Evolutionary conservation across 2,888 invertebrate species (phyloP).

Genomic region (Mesopsocus fuscifrons): DNA sequence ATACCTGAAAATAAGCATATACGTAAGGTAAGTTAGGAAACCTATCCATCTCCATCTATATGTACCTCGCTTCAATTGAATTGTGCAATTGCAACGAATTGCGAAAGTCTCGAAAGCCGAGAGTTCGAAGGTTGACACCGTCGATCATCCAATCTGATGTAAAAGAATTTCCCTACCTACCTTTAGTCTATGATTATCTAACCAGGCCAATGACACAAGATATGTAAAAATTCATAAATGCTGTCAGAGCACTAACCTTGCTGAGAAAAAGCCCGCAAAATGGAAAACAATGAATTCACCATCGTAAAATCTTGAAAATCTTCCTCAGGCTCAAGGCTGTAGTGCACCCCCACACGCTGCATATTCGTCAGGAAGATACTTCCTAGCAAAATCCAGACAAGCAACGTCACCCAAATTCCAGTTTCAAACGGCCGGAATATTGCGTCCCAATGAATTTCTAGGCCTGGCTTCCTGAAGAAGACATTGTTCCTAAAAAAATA

Average conservation of each 20-base stretch:
- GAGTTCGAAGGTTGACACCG: too few species aligned
- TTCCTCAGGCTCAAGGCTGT: not conserved
- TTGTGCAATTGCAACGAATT: too few species aligned
- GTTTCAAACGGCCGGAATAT: not conserved
- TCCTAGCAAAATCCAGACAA: not conserved
- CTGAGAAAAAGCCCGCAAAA: not conserved
- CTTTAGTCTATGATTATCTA: too few species aligned
- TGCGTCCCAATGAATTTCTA: not conserved
- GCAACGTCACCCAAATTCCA: not conserved
- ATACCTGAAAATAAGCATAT: not conserved
- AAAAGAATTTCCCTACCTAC: too few species aligned
- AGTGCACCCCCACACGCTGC: not conserved
- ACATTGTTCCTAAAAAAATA: not conserved
- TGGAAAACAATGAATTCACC: not conserved
- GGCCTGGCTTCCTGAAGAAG: not conserved
- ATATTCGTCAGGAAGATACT: not conserved
- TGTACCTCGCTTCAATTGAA: too few species aligned
- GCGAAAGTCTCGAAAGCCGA: too few species aligned
- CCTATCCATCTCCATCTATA: too few species aligned
- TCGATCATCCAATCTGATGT: too few species aligned
- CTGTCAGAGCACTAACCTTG: too few species aligned
- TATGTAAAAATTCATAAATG: too few species aligned
- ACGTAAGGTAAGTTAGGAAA: not conserved
- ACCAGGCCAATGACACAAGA: too few species aligned
- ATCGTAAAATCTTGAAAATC: not conserved